These are phyloP conservation scores for Lottia gigantea DNA, from an alignment of 2,888 invertebrate genomes.

Conservation along the genomic window DNA sequence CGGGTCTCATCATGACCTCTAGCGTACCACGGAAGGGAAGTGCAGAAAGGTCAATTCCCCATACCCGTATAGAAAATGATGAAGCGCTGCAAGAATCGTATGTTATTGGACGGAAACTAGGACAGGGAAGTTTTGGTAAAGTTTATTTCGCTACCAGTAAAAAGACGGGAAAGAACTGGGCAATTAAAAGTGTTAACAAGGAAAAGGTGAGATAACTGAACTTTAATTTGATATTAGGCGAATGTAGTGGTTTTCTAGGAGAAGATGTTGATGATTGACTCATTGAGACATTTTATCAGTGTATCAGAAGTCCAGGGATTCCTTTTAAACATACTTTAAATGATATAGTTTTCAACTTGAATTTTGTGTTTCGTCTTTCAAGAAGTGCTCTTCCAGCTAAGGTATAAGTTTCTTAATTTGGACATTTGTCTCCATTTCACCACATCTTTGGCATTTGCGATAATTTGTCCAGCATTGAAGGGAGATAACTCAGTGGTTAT, in stretches of 20 bases:
- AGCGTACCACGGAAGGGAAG: conserved; percentile 40
- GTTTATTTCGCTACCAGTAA: conserved; percentile 58
- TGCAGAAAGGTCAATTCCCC: conserved; percentile 56
- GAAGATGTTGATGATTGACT: background rate
- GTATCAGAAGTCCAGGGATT: no score
- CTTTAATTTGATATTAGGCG: background rate
- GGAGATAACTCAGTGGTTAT: no score
- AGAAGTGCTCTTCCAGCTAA: no score
- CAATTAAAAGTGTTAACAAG: conserved; percentile 67
- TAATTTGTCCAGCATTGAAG: no score
- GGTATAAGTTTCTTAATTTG: no score
- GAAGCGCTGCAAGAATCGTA: conserved; percentile 56
- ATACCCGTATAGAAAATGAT: conserved; percentile 64
- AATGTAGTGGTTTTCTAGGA: no score
- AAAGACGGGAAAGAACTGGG: conserved; percentile 57
- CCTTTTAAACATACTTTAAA: no score
- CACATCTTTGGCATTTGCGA: no score
- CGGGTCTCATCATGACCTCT: conserved; percentile 17
- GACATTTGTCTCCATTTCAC: no score
- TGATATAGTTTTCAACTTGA: no score
- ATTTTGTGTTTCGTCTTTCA: no score
- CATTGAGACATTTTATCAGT: no score
- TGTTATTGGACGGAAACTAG: conserved; percentile 57
- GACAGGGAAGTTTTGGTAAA: conserved; percentile 67
- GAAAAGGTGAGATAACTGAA: conserved; percentile 58